phyloP scores from a whole-genome alignment of 2,888 invertebrate genomes.

The Apotomis capreana region DNA sequence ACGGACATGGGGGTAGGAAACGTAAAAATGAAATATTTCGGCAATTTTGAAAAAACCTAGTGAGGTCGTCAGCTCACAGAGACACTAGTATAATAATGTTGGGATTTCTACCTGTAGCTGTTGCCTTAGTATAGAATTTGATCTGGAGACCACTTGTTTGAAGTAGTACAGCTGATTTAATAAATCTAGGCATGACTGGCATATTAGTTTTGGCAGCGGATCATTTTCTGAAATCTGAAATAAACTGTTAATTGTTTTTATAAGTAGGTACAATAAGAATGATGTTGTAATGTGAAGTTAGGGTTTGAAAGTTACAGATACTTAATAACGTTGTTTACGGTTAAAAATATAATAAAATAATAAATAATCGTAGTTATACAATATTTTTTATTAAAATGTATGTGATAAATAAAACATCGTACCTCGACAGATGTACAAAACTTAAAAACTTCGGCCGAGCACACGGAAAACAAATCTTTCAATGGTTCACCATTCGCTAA shows the following conservation, averaged over 20 bases:
- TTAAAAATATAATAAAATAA: too few relatives aligned
- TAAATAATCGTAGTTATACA: too few relatives aligned
- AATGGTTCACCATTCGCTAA: conserved; percentile 70
- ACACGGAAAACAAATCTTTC: conserved; percentile 71
- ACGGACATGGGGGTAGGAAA: too few relatives aligned
- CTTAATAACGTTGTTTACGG: too few relatives aligned
- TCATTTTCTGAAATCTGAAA: conserved; percentile 71
- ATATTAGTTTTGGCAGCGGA: conserved; percentile 71
- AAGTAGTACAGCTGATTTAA: conserved; percentile 74
- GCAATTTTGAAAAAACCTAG: too few relatives aligned
- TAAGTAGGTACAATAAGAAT: too few relatives aligned
- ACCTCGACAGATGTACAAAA: conserved; percentile 80
- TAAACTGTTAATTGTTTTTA: neutral
- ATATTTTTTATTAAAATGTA: too few relatives aligned
- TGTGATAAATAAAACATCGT: conserved; percentile 40
- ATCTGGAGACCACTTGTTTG: conserved; percentile 73
- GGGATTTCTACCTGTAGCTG: conserved; percentile 57
- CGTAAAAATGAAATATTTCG: too few relatives aligned
- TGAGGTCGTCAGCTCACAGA: too few relatives aligned
- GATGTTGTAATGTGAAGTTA: too few relatives aligned
- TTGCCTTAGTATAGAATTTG: conserved; percentile 71
- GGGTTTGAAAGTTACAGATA: too few relatives aligned
- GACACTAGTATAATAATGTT: neutral
- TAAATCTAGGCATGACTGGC: conserved; percentile 72
- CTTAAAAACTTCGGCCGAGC: conserved; percentile 72